Base-by-base conservation (phyloP, 2,113 vertebrate genomes). In the Xenopus borealis region DNA sequence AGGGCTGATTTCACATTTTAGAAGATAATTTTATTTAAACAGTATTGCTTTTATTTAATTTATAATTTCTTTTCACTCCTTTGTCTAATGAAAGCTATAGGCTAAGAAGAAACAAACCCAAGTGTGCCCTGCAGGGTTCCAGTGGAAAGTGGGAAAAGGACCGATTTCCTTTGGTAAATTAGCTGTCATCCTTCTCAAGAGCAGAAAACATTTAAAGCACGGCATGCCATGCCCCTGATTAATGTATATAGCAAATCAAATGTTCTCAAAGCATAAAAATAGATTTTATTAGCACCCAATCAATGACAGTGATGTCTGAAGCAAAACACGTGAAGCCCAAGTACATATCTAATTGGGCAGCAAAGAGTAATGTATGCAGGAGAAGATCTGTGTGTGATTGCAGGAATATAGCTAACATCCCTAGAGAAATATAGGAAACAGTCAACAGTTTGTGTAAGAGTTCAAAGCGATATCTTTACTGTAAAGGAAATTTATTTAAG, bases 181-280 rank as follows among this genome's bases (percentile, higher is more conserved):
- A 66, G 53, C 52, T 73, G 10, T 23, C 62, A 73, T 40, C 72
- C 62, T 58, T 50, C 19, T 16, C 10, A 58, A 53, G 52, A 65
- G 40, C 53, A 58, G 16, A 12, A 66, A n/a, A 13, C 16, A 27
- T 20, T 57, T 27, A 74, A 17, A 64, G 40, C 19, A 58, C 13
- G 44, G 9, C 27, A 40, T 45, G 19, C 20, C 23, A 61, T n/a
- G 12, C 20, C 59, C 10, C 47, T 72, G 62, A 40, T n/a, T 55
- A 65, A 52, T 64, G 63, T 64, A 33, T 52, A 7, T 27, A 19
- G 63, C 17, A 14, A n/a, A 71, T 47, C 23, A 62, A 62, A 10
- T 61, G n/a, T 71, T 62, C 12, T 18, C n/a, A 13, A 20, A 20
- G 33, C 45, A 59, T 3, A 19, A 62, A 71, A 62, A 71, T 14